Conservation (phyloP, 2,888 invertebrate species). For the Encarsia formosa region DNA sequence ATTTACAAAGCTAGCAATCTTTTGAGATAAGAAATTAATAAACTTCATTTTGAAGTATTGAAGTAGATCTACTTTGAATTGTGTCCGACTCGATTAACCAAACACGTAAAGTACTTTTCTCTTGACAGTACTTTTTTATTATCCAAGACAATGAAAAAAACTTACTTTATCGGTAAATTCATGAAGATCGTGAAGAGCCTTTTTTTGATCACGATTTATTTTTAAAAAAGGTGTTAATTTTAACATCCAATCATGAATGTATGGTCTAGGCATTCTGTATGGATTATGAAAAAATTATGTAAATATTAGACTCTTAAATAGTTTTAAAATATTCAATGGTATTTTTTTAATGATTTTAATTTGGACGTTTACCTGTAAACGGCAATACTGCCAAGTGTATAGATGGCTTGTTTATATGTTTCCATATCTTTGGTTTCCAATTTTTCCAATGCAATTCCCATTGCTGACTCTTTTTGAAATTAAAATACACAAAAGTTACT, state of each 20-base stretch:
- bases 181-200: conserved; percentile 15
- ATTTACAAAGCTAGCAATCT: too few relatives aligned
- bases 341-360: background rate
- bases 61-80: too few relatives aligned
- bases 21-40: too few relatives aligned
- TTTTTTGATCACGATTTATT: conserved; percentile 10
- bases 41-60: too few relatives aligned
- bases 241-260: conserved; percentile 17
- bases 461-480: conserved; percentile 15
- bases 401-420: conserved; percentile 15
- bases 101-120: too few relatives aligned
- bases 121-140: background rate
- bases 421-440: background rate
- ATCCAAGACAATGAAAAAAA: background rate
- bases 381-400: conserved; percentile 4
- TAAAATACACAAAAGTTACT: background rate
- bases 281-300: background rate
- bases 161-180: conserved; percentile 26
- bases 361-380: conserved; percentile 10
- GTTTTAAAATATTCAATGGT: background rate
- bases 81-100: too few relatives aligned
- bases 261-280: conserved; percentile 10
- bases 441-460: conserved; percentile 14
- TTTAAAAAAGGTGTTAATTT: conserved; percentile 2
- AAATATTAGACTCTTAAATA: background rate